Base-by-base conservation (phyloP, 2,797 vertebrate species). In the Phalloptychus januarius region DNA sequence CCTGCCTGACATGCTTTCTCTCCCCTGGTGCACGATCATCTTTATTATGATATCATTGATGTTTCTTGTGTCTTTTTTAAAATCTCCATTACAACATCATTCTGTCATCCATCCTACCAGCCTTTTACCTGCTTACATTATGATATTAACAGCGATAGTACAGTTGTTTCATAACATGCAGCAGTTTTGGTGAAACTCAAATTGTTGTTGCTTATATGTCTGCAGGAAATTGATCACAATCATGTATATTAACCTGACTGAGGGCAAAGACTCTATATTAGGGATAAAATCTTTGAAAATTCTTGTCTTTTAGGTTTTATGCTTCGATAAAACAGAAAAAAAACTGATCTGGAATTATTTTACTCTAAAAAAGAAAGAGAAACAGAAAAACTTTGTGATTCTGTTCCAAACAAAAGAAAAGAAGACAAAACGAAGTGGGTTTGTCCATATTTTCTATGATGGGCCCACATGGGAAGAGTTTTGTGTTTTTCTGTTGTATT, bases 1-100 rank as follows among this genome's bases (percentile, higher is more conserved):
- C n/a, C 58, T 56, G 65, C 45, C 33, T 63, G 54, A 40, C 33
- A 72, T 16, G 15, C 48, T n/a, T 1, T 28, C 15, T 71, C 1
- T 71, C 10, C 76, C 50, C 61, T 42, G 25, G 12, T 52, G 50
- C 16, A 78, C 74, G 61, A 61, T 28, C 12, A 11, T 71, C 72
- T 71, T 46, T n/a, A 38, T 78, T 38, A 70, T 42, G 23, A 83
- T 44, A 48, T 71, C 74, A 18, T 7, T 72, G 38, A 79, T 2
- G 12, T n/a, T 54, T 71, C n/a, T 75, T 65, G 20, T 44, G 15
- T 58, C 48, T 74, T 79, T 74, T 13, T 50, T 7, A 2, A 48
- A 54, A 44, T 61, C 10, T 54, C 23, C 20, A 28, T 72, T 69
- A 58, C 33, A 52, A 44, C 36, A 71, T 70, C 38, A 50, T 48